phyloP scores from a whole-genome alignment of 1,140 invertebrate genomes.

The Drosophila pectinifera region DNA sequence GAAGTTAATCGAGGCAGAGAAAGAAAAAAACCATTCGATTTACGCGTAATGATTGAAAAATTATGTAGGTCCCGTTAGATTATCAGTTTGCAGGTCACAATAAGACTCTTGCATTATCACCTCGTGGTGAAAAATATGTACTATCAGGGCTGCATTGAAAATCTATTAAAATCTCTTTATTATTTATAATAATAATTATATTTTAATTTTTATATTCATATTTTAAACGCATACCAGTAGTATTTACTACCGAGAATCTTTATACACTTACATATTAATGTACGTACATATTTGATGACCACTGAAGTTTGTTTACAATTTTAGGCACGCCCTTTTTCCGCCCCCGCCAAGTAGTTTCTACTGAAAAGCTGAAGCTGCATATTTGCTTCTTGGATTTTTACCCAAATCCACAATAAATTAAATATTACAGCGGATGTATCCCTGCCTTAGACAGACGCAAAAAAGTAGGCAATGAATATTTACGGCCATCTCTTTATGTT shows the following conservation, averaged over 20 bases:
- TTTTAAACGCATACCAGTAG: too few species aligned
- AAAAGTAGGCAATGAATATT: slow-evolving; percentile 4
- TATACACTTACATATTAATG: too few species aligned
- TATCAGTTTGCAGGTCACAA: neutral
- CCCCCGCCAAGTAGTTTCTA: neutral
- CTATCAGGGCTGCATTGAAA: too few species aligned
- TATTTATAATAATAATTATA: too few species aligned
- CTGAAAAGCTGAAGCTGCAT: too few species aligned
- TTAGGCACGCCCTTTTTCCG: slow-evolving; percentile 5
- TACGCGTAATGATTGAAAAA: too few species aligned
- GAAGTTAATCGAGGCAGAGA: neutral
- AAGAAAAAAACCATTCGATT: too few species aligned
- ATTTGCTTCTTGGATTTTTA: neutral
- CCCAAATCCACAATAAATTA: neutral
- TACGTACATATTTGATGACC: neutral
- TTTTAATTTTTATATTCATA: too few species aligned
- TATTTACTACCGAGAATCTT: too few species aligned
- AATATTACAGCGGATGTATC: too few species aligned
- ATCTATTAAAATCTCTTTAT: neutral
- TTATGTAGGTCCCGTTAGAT: too few species aligned
- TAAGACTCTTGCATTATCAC: neutral
- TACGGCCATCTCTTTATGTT: neutral
- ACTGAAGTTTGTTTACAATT: neutral
- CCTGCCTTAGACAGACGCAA: neutral
- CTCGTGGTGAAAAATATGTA: neutral